These are phyloP conservation scores for Dolichallabes microphthalmus DNA, from an alignment of 2,113 vertebrate species.

Conservation along the genomic window DNA sequence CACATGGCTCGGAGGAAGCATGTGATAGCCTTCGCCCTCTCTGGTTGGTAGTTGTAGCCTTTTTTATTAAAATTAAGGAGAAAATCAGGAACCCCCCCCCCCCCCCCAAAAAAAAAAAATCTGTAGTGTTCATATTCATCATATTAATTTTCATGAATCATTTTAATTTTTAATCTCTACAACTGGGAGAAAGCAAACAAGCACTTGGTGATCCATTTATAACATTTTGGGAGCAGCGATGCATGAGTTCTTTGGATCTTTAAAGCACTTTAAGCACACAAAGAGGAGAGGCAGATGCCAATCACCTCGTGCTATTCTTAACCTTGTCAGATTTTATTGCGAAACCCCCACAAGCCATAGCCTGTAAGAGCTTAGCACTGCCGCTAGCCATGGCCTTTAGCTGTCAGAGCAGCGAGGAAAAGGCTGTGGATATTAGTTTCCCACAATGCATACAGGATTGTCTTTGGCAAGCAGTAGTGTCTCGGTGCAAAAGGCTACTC, in stretches of 20 bases:
- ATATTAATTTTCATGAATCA: too few relatives aligned
- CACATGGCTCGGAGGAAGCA: too few relatives aligned
- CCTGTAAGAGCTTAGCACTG: conserved; percentile 4
- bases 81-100: too few relatives aligned
- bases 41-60: too few relatives aligned
- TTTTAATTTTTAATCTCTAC: too few relatives aligned
- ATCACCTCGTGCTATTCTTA: background rate
- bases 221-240: background rate
- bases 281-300: background rate
- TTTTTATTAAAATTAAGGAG: too few relatives aligned
- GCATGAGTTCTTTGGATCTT: background rate
- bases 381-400: conserved; percentile 18
- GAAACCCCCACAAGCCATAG: background rate
- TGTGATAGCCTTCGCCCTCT: too few relatives aligned
- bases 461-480: background rate
- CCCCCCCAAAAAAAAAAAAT: too few relatives aligned
- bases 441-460: background rate
- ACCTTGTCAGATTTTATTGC: background rate
- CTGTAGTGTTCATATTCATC: too few relatives aligned
- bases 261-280: background rate
- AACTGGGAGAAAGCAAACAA: too few relatives aligned
- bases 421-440: conserved; percentile 6
- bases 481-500: background rate
- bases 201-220: background rate
- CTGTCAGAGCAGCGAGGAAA: conserved; percentile 16